Evolutionary conservation across 2,797 vertebrate genomes (phyloP), one percentile per base, ranked within the genome.

Genomic region (Parotocinclus haroldoi): DNA sequence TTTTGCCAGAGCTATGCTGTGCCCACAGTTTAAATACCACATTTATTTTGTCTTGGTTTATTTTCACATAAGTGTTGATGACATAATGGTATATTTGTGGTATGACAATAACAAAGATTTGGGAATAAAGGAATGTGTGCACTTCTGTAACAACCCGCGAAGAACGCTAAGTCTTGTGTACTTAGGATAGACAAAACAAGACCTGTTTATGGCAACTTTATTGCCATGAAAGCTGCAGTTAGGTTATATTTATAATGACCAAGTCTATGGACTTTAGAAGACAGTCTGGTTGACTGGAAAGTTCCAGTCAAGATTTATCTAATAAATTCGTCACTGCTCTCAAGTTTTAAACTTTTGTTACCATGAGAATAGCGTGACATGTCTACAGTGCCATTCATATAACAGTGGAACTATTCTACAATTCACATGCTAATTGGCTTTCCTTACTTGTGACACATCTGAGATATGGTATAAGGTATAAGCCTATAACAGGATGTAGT

Each of bases 161-260:
- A 52, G 13, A 54, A 13, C 48, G 52, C 5, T 5, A 27, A 27
- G 27, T 54, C 4, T 13, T 45, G 16, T 49, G 46, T 37, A 58
- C 14, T 52, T 1, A 0, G 4, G 18, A 50, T 36, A 16, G 53
- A 54, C 27, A 36, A 60, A 49, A 46, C 40, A 58, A 53, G 39
- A 40, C 61, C 45, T 65, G 69, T 64, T 71, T 71, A 53, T 40
- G 39, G 11, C 9, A 8, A 19, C 7, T 59, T 59, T 53, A 59
- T 63, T 46, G 14, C 27, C 17, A 4, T 36, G n/a, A 42, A 61
- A 7, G 12, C n/a, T n/a, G 52, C 52, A 16, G 37, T 57, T 27
- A 14, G 16, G 55, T 48, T 7, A 54, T 40, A 63, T 13, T 8
- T 16, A 13, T 49, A 53, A 56, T 66, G 37, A 58, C 38, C 12